Evolutionary conservation across 2,797 vertebrate species (phyloP), one percentile per base, ranked within the genome.

Genomic region (Anas bahamensis): DNA sequence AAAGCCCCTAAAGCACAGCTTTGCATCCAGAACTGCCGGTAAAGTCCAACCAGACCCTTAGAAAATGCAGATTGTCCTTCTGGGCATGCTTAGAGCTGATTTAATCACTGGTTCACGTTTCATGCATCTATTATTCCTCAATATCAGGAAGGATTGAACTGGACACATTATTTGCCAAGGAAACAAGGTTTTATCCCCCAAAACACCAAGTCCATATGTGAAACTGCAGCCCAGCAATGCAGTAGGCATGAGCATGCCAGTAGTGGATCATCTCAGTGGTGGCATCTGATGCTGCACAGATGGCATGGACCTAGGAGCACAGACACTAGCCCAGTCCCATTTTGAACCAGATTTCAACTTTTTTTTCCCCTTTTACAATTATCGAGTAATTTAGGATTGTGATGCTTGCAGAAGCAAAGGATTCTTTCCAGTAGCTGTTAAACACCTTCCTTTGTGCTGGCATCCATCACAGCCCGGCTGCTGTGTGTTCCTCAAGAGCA

Each of bases 241-340:
- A 5, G n/a, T 11, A 31, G 75, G 59, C 12, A 3, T 1, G 28
- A 69, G 39, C 2, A 44, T 90, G 78, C 64, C 66, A 17, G 1
- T 4, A 21, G 37, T 70, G 42, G 39, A 11, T 61, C 5, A 2
- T 14, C 33, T 13, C 13, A 4, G 19, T 1, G 11, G 6, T 17
- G 4, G 66, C 35, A 0, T 4, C 21, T 29, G 64, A 5, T 41
- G 85, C 74, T 53, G 6, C 1, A 0, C 4, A 15, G 50, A 31
- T 61, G 84, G 46, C 79, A 9, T 17, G 13, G 35, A 12, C 82
- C 68, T 19, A 7, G 55, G 22, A 83, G 60, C 60, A 28, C 3
- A 22, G 65, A 3, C 5, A 41, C 63, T 48, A 11, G 6, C 5
- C 4, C 44, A 21, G 39, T 5, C 77, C 46, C 9, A 1, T 12